A percentile compares a stretch with the other conserved stretches of the same genome.
Evolutionary conservation across 1,140 invertebrate species (phyloP).

Genomic region (Manduca sexta): DNA sequence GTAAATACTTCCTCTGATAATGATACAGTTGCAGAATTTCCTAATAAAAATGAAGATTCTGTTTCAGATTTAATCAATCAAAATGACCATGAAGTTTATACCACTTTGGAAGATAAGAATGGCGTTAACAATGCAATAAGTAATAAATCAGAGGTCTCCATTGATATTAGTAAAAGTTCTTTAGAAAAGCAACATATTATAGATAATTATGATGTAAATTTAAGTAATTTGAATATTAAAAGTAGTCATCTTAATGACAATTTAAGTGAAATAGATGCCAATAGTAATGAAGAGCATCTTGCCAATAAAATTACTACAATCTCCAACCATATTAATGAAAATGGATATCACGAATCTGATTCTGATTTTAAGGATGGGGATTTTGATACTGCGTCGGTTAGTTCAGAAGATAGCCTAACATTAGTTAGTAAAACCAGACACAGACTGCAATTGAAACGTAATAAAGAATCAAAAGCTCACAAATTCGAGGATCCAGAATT

Average conservation of each 20-base stretch:
- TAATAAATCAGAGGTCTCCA: too few species aligned
- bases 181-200: too few species aligned
- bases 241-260: not conserved
- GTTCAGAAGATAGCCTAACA: constrained; percentile 40
- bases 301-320: too few species aligned
- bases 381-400: constrained; percentile 39
- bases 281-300: not conserved
- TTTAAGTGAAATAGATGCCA: not conserved
- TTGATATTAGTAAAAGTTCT: not conserved
- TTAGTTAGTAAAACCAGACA: constrained; percentile 28
- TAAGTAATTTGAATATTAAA: too few species aligned
- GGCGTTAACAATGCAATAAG: too few species aligned
- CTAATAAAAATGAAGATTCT: too few species aligned
- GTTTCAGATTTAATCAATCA: too few species aligned
- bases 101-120: not conserved
- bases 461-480: constrained; percentile 17
- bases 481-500: constrained; percentile 60
- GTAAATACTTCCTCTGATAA: too few species aligned
- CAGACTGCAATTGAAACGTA: constrained; percentile 23
- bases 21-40: too few species aligned
- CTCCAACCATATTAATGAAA: constrained; percentile 6
- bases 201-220: too few species aligned
- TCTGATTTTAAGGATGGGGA: constrained; percentile 15
- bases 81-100: not conserved
- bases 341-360: constrained; percentile 15